A percentile compares a stretch with the other conserved stretches of the same genome.
These are phyloP conservation scores for Galendromus occidentalis DNA, from an alignment of 1,140 invertebrate species.

Conservation along the genomic window DNA sequence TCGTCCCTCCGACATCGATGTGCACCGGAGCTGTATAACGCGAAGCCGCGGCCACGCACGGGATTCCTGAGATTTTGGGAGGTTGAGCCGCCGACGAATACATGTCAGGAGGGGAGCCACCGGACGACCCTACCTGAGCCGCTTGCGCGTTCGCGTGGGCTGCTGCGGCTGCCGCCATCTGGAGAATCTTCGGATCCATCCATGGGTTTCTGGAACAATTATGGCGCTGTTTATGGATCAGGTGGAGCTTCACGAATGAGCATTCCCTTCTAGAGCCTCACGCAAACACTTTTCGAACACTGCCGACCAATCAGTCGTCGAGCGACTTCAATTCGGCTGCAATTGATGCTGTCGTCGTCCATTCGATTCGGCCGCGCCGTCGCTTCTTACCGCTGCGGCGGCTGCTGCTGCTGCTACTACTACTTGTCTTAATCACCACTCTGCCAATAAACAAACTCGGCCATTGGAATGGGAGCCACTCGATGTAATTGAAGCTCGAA, in stretches of 20 bases:
- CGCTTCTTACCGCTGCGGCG: background rate
- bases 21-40: slow-evolving; percentile 84
- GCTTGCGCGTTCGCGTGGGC: slow-evolving; percentile 9
- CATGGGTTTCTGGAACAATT: slow-evolving; percentile 15
- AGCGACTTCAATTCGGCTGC: background rate
- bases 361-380: background rate
- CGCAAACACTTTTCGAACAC: slow-evolving; percentile 3
- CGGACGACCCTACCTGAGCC: background rate
- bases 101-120: slow-evolving; percentile 10
- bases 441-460: no score
- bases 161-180: slow-evolving; percentile 11
- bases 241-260: slow-evolving; percentile 11
- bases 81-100: slow-evolving; percentile 32
- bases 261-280: slow-evolving; percentile 12
- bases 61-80: slow-evolving; percentile 43
- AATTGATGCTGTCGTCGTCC: background rate
- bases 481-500: no score
- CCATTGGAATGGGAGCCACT: no score
- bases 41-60: slow-evolving; percentile 71
- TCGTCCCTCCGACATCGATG: slow-evolving; percentile 87
- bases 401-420: background rate
- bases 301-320: background rate
- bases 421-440: background rate
- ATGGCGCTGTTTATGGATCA: slow-evolving; percentile 15
- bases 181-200: slow-evolving; percentile 19